Conservation (phyloP, 2,113 vertebrate species). For the Amazona vittata region DNA sequence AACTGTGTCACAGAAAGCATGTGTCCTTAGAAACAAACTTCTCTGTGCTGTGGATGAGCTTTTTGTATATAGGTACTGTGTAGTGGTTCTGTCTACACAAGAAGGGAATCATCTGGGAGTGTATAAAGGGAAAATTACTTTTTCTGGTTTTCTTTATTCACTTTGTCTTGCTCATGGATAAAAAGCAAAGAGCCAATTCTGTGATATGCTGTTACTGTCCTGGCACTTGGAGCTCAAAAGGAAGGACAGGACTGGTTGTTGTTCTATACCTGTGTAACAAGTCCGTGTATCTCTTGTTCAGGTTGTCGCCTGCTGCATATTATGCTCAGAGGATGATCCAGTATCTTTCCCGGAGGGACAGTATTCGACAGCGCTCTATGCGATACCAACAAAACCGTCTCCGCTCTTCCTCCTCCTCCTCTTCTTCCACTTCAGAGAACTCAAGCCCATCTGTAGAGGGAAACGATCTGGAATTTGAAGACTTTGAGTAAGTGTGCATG, state of each 20-base stretch:
- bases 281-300: conserved; percentile 58
- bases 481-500: conserved; percentile 89
- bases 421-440: conserved; percentile 82
- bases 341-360: conserved; percentile 96
- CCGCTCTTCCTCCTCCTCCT: conserved; percentile 87
- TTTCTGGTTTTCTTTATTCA: background rate
- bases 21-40: background rate
- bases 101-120: background rate
- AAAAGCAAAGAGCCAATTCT: background rate
- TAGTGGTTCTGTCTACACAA: background rate
- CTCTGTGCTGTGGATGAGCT: background rate
- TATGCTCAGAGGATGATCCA: conserved; percentile 99
- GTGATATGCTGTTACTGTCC: background rate
- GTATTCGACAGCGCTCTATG: conserved; percentile 95
- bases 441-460: conserved; percentile 85
- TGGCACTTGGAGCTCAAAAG: background rate
- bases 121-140: background rate
- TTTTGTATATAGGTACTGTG: background rate
- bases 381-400: conserved; percentile 96
- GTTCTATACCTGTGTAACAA: background rate
- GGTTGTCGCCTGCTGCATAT: conserved; percentile 96
- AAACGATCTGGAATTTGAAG: conserved; percentile 95
- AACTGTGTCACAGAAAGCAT: background rate
- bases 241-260: background rate
- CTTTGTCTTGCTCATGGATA: background rate